phyloP scores from a whole-genome alignment of 64 coral and sea anemone genomes.

The Hydrozoanthus tunicans region DNA sequence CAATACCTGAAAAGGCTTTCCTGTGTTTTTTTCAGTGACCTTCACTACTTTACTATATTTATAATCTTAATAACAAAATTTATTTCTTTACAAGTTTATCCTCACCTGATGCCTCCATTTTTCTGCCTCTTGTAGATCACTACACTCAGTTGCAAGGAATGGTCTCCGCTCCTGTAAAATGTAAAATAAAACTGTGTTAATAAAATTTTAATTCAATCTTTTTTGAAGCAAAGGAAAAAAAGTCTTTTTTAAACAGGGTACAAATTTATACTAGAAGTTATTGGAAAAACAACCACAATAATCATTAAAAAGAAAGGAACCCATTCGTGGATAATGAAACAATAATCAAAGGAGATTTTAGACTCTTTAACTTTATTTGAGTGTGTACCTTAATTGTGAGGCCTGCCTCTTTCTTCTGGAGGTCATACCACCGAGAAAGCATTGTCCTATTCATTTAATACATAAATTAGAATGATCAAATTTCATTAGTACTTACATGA shows the following conservation, averaged over 20 bases:
- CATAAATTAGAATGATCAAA: too few relatives aligned
- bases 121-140: slow-evolving; percentile 91
- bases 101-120: slow-evolving; percentile 93
- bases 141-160: slow-evolving; percentile 94
- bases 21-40: too few relatives aligned
- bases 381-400: neutral
- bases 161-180: slow-evolving; percentile 85
- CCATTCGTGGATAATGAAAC: neutral
- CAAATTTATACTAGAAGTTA: too few relatives aligned
- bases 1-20: too few relatives aligned
- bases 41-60: too few relatives aligned
- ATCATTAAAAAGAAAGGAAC: neutral
- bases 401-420: slow-evolving; percentile 81
- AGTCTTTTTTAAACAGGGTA: too few relatives aligned
- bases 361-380: neutral
- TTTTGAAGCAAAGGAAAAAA: too few relatives aligned
- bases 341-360: neutral
- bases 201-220: too few relatives aligned
- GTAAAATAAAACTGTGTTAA: neutral
- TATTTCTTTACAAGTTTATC: neutral
- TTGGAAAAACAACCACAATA: too few relatives aligned
- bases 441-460: slow-evolving; percentile 61
- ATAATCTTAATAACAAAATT: neutral
- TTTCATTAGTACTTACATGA: too few relatives aligned
- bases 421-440: slow-evolving; percentile 87